Evolutionary conservation across 1,140 invertebrate genomes (phyloP), one percentile per base, ranked within the genome.

Genomic region (Heliconius nattereri): DNA sequence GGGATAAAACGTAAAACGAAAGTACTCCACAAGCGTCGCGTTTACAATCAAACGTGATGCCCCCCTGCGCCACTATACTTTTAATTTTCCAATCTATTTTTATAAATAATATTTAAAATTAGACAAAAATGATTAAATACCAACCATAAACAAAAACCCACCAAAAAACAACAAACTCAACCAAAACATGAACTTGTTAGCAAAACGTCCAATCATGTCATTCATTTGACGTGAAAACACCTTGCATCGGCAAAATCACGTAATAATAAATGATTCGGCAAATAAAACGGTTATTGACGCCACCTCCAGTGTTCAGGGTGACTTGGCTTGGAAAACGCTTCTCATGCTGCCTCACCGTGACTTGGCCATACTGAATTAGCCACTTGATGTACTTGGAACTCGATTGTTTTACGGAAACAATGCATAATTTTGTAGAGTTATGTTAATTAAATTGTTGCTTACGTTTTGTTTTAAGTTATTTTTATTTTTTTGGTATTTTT

Each of bases 291-390:
- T 73, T 78, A 60, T 54, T 71, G 49, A 71, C 49, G 71, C n/a
- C 75, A 54, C 49, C 71, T 49, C 84, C 86, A 84, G 81, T 83
- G 80, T 86, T 83, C 85, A 82, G 79, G 73, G 82, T 85, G 85
- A 86, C 83, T 87, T 85, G 79, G 83, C 84, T 84, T 84, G 78
- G 80, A 78, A 86, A 83, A 81, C 74, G 79, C 84, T 79, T 81
- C 72, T 85, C 76, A 83, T 73, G 81, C 78, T n/a, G 49, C 71
- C 84, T 91, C 90, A 91, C 79, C 83, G 45, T 91, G 89, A 90
- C 89, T 80, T 29, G 40, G 35, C 85, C 83, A 13, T 75, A 57
- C 45, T 81, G 85, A 84, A 87, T 86, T 89, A 87, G 85, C 85
- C 83, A 80, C 86, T 85, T 73, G 76, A 83, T 77, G 83, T 84